Conservation (phyloP, 1,140 invertebrate species). For the Centruroides sculpturatus region DNA sequence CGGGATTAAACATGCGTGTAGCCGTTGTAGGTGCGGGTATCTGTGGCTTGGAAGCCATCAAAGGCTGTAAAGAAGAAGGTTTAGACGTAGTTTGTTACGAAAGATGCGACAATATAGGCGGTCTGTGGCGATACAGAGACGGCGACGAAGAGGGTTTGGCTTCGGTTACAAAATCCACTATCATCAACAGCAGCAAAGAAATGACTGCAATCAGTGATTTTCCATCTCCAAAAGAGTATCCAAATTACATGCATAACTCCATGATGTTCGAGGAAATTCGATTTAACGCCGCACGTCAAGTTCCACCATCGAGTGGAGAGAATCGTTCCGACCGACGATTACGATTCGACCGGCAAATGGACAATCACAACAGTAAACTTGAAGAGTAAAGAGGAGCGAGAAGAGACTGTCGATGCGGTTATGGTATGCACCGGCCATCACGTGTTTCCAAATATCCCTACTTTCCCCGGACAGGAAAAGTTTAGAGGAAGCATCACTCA, state of each 20-base stretch:
- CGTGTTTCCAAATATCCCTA: conserved; percentile 1
- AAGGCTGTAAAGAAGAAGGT: conserved; percentile 30
- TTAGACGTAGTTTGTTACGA: conserved; percentile 33
- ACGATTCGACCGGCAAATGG: conserved; percentile 28
- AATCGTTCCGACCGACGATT: conserved; percentile 19
- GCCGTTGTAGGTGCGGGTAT: conserved; percentile 23
- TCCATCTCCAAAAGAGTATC: conserved; percentile 25
- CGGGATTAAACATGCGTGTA: too few species aligned
- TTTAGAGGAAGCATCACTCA: conserved; percentile 35
- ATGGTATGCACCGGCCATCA: conserved; percentile 27
- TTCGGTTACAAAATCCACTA: conserved; percentile 13
- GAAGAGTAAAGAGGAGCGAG: conserved; percentile 2
- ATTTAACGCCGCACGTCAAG: conserved; percentile 7
- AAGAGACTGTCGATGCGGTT: conserved; percentile 29
- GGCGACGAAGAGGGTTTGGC: conserved; percentile 2
- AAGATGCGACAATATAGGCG: conserved; percentile 31
- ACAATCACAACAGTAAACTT: conserved; percentile 21
- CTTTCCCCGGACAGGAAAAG: conserved; percentile 20
- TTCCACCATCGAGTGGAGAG: not conserved
- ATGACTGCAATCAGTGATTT: conserved; percentile 27
- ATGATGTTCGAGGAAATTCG: conserved; percentile 18
- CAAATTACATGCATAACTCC: conserved; percentile 29
- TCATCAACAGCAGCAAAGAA: conserved; percentile 25
- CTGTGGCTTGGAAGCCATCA: conserved; percentile 31
- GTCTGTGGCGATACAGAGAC: conserved; percentile 38